These are phyloP conservation scores for Beaufortia kweichowensis DNA, from an alignment of 2,113 vertebrate genomes.

Conservation along the genomic window DNA sequence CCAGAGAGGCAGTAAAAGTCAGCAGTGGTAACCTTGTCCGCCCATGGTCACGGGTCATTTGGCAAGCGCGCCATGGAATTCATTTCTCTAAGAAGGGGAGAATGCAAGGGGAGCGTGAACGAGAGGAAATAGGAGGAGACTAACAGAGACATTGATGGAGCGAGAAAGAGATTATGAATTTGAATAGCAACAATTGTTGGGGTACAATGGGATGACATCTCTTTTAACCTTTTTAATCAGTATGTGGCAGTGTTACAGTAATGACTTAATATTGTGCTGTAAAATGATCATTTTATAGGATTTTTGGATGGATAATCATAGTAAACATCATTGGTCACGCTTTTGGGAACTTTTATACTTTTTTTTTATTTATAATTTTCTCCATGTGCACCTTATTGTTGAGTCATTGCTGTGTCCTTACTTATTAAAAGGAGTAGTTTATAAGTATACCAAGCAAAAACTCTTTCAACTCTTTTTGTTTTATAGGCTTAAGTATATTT, in stretches of 20 bases:
- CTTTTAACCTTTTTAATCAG: slow-evolving; percentile 39
- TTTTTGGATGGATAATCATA: background rate
- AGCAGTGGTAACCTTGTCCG: slow-evolving; percentile 67
- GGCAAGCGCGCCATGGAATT: slow-evolving; percentile 74
- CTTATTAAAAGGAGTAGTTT: too few species aligned
- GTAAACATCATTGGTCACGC: slow-evolving; percentile 2
- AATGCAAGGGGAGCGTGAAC: slow-evolving; percentile 55
- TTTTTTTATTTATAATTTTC: background rate
- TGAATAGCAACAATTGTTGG: slow-evolving; percentile 47
- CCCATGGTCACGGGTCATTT: slow-evolving; percentile 78
- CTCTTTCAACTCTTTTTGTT: too few species aligned
- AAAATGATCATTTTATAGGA: background rate
- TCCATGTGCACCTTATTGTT: background rate
- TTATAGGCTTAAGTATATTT: too few species aligned
- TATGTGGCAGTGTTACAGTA: background rate
- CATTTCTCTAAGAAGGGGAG: slow-evolving; percentile 76
- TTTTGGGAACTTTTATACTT: background rate
- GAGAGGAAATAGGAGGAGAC: slow-evolving; percentile 63
- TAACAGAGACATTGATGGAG: slow-evolving; percentile 75
- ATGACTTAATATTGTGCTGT: background rate
- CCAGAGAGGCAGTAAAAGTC: slow-evolving; percentile 69
- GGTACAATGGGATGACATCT: slow-evolving; percentile 46
- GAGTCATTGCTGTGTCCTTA: too few species aligned
- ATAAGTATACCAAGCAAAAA: too few species aligned
- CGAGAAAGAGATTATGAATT: slow-evolving; percentile 71